Base-by-base conservation (phyloP, 2,113 vertebrate species). In the Scortum barcoo region DNA sequence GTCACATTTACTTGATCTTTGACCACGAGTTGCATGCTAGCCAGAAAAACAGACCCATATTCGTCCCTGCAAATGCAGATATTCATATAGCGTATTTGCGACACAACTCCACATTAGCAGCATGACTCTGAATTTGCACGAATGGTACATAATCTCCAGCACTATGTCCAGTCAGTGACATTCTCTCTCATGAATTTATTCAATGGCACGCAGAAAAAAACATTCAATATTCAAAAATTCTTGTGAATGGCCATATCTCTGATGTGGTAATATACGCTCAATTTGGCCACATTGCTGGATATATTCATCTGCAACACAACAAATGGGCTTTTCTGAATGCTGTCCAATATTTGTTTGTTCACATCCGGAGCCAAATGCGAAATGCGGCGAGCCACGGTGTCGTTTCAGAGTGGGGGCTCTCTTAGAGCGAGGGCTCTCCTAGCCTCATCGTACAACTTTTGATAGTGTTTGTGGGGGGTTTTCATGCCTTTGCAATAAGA, bases 1-100 rank as follows among this genome's bases (percentile, higher is more conserved):
- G 50, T 53, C 50, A 70, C 36, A 60, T 71, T 67, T 10, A 62
- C 36, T 2, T 61, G 72, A 38, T n/a, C n/a, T 42, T 17, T 67
- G 46, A 24, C 33, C 58, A 60, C 16, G 66, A 28, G 16, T 60
- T 76, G 12, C 7, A 67, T n/a, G 22, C 28, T 26, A 40, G 56
- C 24, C 33, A 75, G 26, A 24, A 63, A 76, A 9, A 53, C 65
- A 51, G 16, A 14, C 13, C 14, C 14, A n/a, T n/a, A n/a, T 70
- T 17, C 36, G 57, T 71, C 42, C n/a, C 4, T 20, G 50, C 22
- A n/a, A 20, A 38, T 38, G 28, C 16, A 22, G 9, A 16, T 24
- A 50, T 33, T 78, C 24, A 26, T 66, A 26, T 6, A 36, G 3
- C 6, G 33, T 2, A 58, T 28, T n/a, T 68, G 1, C 33, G 38